A percentile compares a stretch with the other conserved stretches of the same genome.
Evolutionary conservation across 2,113 vertebrate genomes (phyloP).

Genomic region (Hirundichthys speculiger): DNA sequence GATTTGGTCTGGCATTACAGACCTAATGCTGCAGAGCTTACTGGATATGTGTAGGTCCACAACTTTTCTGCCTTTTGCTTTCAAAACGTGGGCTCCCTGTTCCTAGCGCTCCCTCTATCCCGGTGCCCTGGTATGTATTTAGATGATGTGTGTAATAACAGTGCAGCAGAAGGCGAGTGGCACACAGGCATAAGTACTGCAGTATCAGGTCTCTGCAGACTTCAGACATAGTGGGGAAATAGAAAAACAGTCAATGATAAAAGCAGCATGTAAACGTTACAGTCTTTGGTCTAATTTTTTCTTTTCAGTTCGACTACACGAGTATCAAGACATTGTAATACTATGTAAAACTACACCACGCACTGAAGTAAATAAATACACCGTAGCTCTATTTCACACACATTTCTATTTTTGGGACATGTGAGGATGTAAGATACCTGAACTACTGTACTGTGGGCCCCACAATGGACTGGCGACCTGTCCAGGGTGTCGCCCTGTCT

Average conservation of each 20-base stretch:
- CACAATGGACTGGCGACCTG: no score
- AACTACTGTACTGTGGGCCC: not conserved
- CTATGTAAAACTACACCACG: not conserved
- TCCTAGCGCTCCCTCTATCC: constrained; percentile 15
- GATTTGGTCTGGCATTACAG: not conserved
- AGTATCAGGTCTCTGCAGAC: constrained; percentile 49
- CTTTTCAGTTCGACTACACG: not conserved
- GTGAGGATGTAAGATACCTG: not conserved
- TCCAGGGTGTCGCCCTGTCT: no score
- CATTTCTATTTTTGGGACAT: constrained; percentile 2
- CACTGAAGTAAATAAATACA: constrained; percentile 4
- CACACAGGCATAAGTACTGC: constrained; percentile 50
- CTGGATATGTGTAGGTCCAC: not conserved
- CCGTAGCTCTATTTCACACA: not conserved
- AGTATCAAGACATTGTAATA: not conserved
- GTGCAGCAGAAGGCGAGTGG: constrained; percentile 41
- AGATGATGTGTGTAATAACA: constrained; percentile 62
- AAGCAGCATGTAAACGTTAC: constrained; percentile 36
- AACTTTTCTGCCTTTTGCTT: constrained; percentile 20
- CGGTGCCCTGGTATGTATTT: constrained; percentile 33
- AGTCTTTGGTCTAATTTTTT: constrained; percentile 8
- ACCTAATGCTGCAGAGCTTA: not conserved
- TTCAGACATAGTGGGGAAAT: constrained; percentile 12
- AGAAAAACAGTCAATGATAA: constrained; percentile 31
- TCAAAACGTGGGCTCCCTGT: constrained; percentile 1